phyloP scores from a whole-genome alignment of 2,888 invertebrate species.

The Aproaerema taeniolella region DNA sequence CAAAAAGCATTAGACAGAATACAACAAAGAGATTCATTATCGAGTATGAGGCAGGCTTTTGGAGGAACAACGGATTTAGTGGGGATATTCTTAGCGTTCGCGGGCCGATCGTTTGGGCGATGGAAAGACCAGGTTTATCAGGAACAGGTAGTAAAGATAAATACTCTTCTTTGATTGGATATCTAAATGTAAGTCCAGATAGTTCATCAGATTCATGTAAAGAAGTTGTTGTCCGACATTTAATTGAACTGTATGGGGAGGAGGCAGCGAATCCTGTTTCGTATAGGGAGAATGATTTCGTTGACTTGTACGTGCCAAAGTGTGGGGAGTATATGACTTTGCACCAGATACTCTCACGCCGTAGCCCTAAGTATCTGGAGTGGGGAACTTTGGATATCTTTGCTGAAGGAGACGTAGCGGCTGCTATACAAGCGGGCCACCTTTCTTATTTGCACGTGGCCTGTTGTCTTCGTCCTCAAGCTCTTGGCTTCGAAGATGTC shows the following conservation, averaged over 20 bases:
- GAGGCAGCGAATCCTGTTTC: slow-evolving; percentile 43
- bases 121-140: slow-evolving; percentile 51
- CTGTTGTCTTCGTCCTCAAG: slow-evolving; percentile 57
- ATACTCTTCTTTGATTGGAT: slow-evolving; percentile 48
- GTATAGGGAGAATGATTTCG: slow-evolving; percentile 48
- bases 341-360: slow-evolving; percentile 29
- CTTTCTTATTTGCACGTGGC: slow-evolving; percentile 52
- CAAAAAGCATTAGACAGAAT: slow-evolving; percentile 30
- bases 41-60: slow-evolving; percentile 56
- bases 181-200: slow-evolving; percentile 38
- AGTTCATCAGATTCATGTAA: slow-evolving; percentile 30
- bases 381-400: slow-evolving; percentile 67
- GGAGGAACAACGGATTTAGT: slow-evolving; percentile 54
- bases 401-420: slow-evolving; percentile 59
- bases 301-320: slow-evolving; percentile 53
- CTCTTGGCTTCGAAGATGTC: slow-evolving; percentile 53
- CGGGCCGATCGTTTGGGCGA: slow-evolving; percentile 70
- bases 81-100: slow-evolving; percentile 64
- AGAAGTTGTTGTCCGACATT: slow-evolving; percentile 49
- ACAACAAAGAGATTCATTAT: slow-evolving; percentile 48
- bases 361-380: slow-evolving; percentile 38
- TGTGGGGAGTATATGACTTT: slow-evolving; percentile 60
- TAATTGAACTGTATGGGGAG: slow-evolving; percentile 53
- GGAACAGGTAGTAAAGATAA: slow-evolving; percentile 41
- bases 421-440: slow-evolving; percentile 63